A percentile compares a stretch with the other conserved stretches of the same genome.
phyloP scores from a whole-genome alignment of 2,113 vertebrate genomes.

The Bothrops jararaca region DNA sequence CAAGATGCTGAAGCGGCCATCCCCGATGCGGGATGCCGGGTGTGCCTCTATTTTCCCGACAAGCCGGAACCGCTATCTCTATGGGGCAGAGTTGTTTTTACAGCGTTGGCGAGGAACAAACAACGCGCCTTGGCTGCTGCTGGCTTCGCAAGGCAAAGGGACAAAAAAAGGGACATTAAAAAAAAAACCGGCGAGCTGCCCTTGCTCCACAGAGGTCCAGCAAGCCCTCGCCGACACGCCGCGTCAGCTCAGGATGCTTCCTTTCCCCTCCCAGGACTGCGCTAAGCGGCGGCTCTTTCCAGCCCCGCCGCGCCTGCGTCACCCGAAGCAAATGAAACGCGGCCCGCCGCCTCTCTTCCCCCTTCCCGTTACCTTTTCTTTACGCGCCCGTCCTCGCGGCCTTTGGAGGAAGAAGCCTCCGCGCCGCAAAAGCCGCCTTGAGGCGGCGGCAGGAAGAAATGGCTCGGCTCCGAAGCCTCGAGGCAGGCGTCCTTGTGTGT shows the following conservation, averaged over 20 bases:
- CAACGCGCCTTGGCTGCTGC: not conserved
- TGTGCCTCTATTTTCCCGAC: not conserved
- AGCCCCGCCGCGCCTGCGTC: not conserved
- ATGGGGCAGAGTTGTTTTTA: not conserved
- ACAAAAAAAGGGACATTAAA: accelerated
- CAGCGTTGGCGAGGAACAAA: not conserved
- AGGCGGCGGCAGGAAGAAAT: not conserved
- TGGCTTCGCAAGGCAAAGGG: not conserved
- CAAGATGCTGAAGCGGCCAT: not conserved
- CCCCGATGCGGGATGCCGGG: not conserved
- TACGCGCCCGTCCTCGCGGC: not conserved
- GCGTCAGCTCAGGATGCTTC: not conserved
- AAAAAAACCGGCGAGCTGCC: not conserved
- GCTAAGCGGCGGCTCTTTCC: not conserved
- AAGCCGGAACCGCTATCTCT: not conserved
- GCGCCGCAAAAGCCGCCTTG: not conserved
- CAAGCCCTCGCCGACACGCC: not conserved
- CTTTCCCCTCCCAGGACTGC: not conserved
- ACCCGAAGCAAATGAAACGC: too few species aligned
- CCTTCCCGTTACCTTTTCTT: not conserved
- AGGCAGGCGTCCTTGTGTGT: not conserved
- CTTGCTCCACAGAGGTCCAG: too few species aligned
- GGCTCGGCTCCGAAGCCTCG: not conserved
- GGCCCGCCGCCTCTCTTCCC: not conserved
- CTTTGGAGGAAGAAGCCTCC: not conserved